phyloP scores from a whole-genome alignment of 2,113 vertebrate genomes.

The Nannospalax galili region DNA sequence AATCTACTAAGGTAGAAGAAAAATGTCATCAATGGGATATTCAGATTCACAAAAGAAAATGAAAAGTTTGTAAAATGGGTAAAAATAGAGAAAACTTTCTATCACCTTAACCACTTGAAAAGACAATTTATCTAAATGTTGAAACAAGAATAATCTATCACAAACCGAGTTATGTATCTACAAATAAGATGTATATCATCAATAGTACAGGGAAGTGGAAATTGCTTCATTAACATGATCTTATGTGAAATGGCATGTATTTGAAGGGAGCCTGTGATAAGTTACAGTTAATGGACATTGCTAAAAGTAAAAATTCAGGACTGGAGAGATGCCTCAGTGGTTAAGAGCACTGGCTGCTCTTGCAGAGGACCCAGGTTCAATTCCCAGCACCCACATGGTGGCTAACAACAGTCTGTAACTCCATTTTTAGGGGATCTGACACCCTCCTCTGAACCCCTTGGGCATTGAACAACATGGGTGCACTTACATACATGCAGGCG shows the following conservation, averaged over 20 bases:
- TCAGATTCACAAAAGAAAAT: too few relatives aligned
- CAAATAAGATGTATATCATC: neutral
- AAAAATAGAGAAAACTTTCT: neutral
- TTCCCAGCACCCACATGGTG: too few relatives aligned
- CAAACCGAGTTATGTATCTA: neutral
- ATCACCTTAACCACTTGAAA: neutral
- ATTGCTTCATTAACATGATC: neutral
- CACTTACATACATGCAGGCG: too few relatives aligned
- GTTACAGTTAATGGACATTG: neutral
- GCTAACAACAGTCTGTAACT: too few relatives aligned
- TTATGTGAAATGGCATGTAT: neutral
- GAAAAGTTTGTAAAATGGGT: neutral
- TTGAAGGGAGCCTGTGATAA: neutral
- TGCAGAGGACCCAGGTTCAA: too few relatives aligned
- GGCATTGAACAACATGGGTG: too few relatives aligned
- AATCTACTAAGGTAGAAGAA: neutral
- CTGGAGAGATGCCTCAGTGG: too few relatives aligned
- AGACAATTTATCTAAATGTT: neutral
- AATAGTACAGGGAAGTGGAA: neutral
- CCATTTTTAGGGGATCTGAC: too few relatives aligned
- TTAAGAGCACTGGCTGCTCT: too few relatives aligned
- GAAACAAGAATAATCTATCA: neutral
- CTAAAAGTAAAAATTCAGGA: neutral
- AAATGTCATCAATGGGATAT: neutral
- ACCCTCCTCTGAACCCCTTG: too few relatives aligned